Percentiles rank a stretch among this genome's conserved stretches.
These are phyloP conservation scores for Poecile montanus DNA, from an alignment of 2,797 vertebrate species.

Conservation along the genomic window DNA sequence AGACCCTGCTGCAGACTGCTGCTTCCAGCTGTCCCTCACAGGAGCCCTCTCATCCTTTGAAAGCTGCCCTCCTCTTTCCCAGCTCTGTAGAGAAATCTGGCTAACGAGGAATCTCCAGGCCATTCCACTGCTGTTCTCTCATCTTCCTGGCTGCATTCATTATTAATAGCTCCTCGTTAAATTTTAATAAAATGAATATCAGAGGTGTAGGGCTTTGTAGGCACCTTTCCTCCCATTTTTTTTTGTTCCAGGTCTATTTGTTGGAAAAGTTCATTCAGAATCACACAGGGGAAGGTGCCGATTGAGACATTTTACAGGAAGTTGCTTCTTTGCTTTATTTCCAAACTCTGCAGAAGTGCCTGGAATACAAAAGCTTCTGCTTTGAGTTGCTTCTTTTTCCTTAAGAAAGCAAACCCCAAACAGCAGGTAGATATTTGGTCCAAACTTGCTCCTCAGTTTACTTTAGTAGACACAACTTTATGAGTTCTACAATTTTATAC, in stretches of 20 bases:
- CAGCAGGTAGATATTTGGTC: background rate
- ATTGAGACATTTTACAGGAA: background rate
- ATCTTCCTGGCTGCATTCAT: background rate
- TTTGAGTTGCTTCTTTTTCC: background rate
- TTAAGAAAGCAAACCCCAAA: background rate
- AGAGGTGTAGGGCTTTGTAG: background rate
- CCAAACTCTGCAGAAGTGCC: background rate
- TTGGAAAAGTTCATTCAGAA: background rate
- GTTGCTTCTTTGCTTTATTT: background rate
- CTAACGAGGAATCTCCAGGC: background rate
- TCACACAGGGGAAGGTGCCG: accelerated
- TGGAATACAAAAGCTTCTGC: background rate
- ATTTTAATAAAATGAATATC: slow-evolving; percentile 13
- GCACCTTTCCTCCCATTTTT: background rate
- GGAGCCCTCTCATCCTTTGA: background rate
- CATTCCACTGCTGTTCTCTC: background rate
- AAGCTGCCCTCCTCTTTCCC: background rate
- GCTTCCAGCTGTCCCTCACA: background rate
- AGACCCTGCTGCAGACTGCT: background rate
- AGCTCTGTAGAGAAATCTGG: background rate
- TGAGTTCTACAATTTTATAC: background rate
- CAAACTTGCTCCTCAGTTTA: background rate
- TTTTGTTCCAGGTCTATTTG: background rate
- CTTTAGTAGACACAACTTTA: background rate
- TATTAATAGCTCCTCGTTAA: slow-evolving; percentile 47